A percentile compares a stretch with the other conserved stretches of the same genome.
These are phyloP conservation scores for Glossophaga mutica DNA, from an alignment of 2,797 vertebrate species.

Conservation along the genomic window DNA sequence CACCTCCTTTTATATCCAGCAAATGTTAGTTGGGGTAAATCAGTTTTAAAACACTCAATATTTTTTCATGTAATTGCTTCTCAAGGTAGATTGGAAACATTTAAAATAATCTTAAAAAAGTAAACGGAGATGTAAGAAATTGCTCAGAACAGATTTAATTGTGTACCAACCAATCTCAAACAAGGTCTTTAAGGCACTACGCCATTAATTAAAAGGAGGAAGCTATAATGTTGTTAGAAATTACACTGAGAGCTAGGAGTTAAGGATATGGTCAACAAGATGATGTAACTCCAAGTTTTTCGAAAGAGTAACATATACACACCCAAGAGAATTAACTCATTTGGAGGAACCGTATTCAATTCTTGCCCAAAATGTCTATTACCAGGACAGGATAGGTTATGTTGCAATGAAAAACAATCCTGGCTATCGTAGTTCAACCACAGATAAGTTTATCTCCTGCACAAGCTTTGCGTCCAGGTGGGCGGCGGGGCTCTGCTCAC, in stretches of 20 bases:
- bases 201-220: neutral
- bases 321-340: neutral
- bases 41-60: neutral
- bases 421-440: neutral
- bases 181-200: neutral
- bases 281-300: neutral
- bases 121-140: constrained; percentile 12
- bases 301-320: neutral
- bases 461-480: no score
- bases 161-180: neutral
- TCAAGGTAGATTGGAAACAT: neutral
- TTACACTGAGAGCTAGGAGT: neutral
- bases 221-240: neutral
- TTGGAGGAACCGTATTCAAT: neutral
- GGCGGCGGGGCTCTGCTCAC: neutral
- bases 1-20: neutral
- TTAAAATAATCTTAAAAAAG: neutral
- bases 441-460: neutral
- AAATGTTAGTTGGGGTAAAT: neutral
- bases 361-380: neutral
- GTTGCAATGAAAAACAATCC: neutral
- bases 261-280: neutral
- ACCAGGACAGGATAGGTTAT: neutral
- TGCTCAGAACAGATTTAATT: neutral
- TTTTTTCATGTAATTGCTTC: neutral